Evolutionary conservation across 2,888 invertebrate genomes (phyloP), one percentile per base, ranked within the genome.

Genomic region (Caradrina kadenii): DNA sequence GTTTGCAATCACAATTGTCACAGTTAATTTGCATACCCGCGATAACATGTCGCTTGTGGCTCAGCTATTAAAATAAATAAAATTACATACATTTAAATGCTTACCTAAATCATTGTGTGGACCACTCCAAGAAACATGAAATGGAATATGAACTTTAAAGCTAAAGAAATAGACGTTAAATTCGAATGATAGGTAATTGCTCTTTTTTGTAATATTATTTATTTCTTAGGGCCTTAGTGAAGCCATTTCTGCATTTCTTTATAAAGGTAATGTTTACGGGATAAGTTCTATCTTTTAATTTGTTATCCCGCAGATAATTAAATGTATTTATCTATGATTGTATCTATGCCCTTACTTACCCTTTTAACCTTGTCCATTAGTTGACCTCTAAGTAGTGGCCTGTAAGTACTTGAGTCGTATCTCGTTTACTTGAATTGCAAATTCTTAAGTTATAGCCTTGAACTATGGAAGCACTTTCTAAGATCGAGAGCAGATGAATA

Each of bases 1-100:
- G 85, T 89, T 88, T 83, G 87, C 90, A 94, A 94, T 94, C 94
- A 90, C 90, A 92, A 91, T 92, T 93, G 94, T 94, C 93, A 87
- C 91, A 91, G 94, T 95, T 92, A 94, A 94, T 94, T 94, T 93
- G 91, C 91, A 86, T 89, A 86, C 89, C 88, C 86, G 90, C 88
- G 93, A 94, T 94, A 94, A 89, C 88, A 86, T 86, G 87, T 88
- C 87, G 83, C 86, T 79, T 84, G 84, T 81, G 85, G 77, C 82
- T 86, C 76, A 75, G 80, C 87, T 87, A 86, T 84, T 88, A 86
- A 87, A 87, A 89, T 88, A 87, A 89, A 90, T 89, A 87, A 88
- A 89, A 88, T 89, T 87, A 88, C 84, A 84, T 83, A 81, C 80
- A 82, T 84, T 86, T 86, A 88, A 88, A 86, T 86, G 71, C 71